phyloP scores from a whole-genome alignment of 2,797 vertebrate genomes.

The Anguilla obscura region DNA sequence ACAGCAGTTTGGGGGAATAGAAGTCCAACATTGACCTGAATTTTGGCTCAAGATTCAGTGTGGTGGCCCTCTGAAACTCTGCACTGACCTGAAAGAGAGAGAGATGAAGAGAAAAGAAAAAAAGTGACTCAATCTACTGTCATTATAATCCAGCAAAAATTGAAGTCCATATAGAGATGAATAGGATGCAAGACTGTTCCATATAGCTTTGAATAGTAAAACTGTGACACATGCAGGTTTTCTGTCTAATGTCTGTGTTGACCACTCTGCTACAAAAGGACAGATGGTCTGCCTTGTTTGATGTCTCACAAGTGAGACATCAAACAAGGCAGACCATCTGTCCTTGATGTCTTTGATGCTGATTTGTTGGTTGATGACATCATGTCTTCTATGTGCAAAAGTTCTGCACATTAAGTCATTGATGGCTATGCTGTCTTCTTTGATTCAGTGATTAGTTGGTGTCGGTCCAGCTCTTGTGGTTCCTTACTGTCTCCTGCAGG shows the following conservation, averaged over 20 bases:
- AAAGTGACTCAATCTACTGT: too few relatives aligned
- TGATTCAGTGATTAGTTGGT: neutral
- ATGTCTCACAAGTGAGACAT: conserved; percentile 37
- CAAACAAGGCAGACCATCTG: conserved; percentile 44
- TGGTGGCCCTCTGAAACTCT: conserved; percentile 21
- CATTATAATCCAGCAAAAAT: conserved; percentile 11
- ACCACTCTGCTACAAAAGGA: conserved; percentile 25
- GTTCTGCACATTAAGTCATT: conserved; percentile 23
- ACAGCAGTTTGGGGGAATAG: conserved; percentile 37
- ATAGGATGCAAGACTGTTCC: neutral
- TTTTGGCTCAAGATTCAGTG: conserved; percentile 44
- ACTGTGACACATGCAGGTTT: conserved; percentile 29
- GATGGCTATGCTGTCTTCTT: conserved; percentile 5
- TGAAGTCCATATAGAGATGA: conserved; percentile 33
- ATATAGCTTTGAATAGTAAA: neutral
- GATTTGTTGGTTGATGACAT: conserved; percentile 34
- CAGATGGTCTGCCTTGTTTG: too few relatives aligned
- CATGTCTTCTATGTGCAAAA: conserved; percentile 35
- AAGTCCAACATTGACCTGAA: conserved; percentile 39
- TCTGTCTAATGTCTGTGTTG: conserved; percentile 18
- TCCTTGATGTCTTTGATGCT: conserved; percentile 44
- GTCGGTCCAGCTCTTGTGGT: conserved; percentile 32
- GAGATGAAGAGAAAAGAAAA: too few relatives aligned
- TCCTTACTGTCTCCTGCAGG: conserved; percentile 31
- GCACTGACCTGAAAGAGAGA: too few relatives aligned